These are phyloP conservation scores for Prinia subflava DNA, from an alignment of 2,113 vertebrate genomes.

Conservation along the genomic window DNA sequence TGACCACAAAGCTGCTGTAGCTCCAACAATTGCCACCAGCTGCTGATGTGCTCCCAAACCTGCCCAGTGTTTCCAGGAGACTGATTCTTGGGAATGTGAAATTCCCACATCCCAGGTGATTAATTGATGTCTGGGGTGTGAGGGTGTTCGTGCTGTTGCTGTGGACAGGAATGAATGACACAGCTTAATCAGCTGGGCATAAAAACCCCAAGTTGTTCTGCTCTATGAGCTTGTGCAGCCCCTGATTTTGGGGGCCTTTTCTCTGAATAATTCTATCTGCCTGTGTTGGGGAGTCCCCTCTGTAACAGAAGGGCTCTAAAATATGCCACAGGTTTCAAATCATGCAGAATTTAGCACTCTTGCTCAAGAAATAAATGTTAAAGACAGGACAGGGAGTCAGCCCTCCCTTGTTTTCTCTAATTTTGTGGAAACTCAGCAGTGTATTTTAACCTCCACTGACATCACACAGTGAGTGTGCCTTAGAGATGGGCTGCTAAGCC, in stretches of 20 bases:
- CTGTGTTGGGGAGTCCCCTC: too few species aligned
- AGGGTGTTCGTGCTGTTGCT: background rate
- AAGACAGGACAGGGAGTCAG: background rate
- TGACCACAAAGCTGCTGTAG: background rate
- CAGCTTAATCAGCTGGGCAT: background rate
- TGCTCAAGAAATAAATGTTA: background rate
- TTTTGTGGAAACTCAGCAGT: background rate
- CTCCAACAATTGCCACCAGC: background rate
- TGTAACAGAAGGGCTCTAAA: background rate
- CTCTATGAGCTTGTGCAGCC: background rate
- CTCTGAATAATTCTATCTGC: background rate
- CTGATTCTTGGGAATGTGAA: background rate
- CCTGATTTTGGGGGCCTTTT: background rate
- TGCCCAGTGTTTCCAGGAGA: background rate
- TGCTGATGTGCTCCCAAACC: background rate
- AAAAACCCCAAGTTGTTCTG: background rate
- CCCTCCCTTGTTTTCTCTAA: background rate
- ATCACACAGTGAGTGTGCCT: background rate
- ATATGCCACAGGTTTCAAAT: fast-evolving
- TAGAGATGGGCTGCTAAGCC: background rate
- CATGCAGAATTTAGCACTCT: background rate
- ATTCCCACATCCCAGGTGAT: background rate
- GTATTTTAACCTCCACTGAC: background rate
- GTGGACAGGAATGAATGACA: background rate
- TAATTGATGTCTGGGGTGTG: background rate